These are phyloP conservation scores for Takifugu ocellatus DNA, from an alignment of 2,797 vertebrate genomes.

Conservation along the genomic window DNA sequence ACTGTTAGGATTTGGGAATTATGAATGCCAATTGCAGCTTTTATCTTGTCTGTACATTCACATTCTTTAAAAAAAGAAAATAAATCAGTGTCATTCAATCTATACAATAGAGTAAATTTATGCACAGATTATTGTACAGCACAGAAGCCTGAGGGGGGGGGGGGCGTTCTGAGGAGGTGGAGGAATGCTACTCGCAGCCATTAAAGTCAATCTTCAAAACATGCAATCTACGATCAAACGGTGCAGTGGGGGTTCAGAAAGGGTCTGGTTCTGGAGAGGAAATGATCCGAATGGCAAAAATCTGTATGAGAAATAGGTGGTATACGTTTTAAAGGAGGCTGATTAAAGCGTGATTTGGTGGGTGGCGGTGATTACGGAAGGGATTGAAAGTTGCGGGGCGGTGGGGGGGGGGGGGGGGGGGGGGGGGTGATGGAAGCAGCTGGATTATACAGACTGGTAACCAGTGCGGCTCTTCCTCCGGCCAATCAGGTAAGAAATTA, in stretches of 20 bases:
- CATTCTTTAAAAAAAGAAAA: slow-evolving; percentile 53
- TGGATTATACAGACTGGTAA: slow-evolving; percentile 91
- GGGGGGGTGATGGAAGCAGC: neutral
- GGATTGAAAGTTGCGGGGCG: slow-evolving; percentile 22
- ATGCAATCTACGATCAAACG: slow-evolving; percentile 68
- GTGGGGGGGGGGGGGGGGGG: slow-evolving; percentile 7
- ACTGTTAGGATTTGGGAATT: no score
- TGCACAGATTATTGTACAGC: slow-evolving; percentile 61
- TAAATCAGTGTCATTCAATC: slow-evolving; percentile 49
- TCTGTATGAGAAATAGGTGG: slow-evolving; percentile 24
- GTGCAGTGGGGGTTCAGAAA: slow-evolving; percentile 46
- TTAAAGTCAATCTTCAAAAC: slow-evolving; percentile 42
- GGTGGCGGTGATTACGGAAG: slow-evolving; percentile 28
- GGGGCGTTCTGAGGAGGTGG: slow-evolving; percentile 18
- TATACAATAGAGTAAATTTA: slow-evolving; percentile 68
- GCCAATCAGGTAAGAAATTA: slow-evolving; percentile 95
- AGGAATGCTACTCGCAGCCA: slow-evolving; percentile 40
- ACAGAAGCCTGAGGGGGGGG: slow-evolving; percentile 29
- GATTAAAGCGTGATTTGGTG: slow-evolving; percentile 17
- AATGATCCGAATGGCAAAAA: slow-evolving; percentile 8
- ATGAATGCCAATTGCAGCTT: slow-evolving; percentile 4
- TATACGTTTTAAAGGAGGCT: slow-evolving; percentile 15
- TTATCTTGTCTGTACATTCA: slow-evolving; percentile 64
- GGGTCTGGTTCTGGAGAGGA: slow-evolving; percentile 29
- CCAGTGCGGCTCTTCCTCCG: slow-evolving; percentile 93